Evolutionary conservation across 2,797 vertebrate species (phyloP).

Genomic region (Phaenicophaeus curvirostris): DNA sequence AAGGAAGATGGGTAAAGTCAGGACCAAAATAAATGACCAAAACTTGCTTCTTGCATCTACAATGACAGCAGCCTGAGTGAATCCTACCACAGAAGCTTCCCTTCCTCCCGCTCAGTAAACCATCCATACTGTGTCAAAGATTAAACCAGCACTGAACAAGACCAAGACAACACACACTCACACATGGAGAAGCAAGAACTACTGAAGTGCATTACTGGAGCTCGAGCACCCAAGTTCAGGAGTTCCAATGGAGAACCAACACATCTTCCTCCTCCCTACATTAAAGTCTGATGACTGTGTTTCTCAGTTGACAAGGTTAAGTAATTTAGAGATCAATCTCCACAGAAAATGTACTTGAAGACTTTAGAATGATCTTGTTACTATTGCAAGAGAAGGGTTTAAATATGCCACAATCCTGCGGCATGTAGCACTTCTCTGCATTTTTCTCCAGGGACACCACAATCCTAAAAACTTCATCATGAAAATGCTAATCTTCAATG

Average conservation of each 20-base stretch:
- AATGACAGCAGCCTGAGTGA: accelerated
- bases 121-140: accelerated
- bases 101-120: neutral
- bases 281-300: accelerated
- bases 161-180: neutral
- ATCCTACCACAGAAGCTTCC: accelerated
- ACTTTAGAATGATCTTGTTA: neutral
- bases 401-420: accelerated
- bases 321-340: neutral
- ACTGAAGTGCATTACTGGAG: accelerated
- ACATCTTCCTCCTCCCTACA: neutral
- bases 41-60: neutral
- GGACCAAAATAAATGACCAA: accelerated
- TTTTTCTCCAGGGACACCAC: neutral
- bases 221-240: neutral
- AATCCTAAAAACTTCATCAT: neutral
- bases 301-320: neutral
- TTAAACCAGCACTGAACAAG: neutral
- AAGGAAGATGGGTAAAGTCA: neutral
- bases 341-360: neutral
- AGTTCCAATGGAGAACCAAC: accelerated
- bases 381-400: neutral
- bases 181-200: neutral
- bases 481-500: neutral
- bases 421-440: accelerated